Conservation (phyloP, 2,888 invertebrate species). For the Dendrolimus houi region DNA sequence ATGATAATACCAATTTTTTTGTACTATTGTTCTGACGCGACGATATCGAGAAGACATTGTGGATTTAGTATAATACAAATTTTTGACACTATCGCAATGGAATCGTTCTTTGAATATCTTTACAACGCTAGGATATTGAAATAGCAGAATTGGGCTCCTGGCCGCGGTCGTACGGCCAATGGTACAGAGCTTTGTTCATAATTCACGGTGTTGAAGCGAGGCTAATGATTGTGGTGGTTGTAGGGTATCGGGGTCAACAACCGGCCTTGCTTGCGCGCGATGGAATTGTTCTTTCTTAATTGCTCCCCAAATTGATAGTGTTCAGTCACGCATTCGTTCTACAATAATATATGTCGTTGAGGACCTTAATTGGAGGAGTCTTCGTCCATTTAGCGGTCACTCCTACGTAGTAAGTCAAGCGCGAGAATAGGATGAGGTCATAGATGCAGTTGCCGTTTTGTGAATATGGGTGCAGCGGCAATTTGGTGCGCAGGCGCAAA, state of each 20-base stretch:
- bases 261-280: conserved; percentile 52
- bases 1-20: too few species aligned
- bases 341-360: conserved; percentile 15
- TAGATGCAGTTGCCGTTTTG: conserved; percentile 46
- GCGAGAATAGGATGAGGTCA: conserved; percentile 42
- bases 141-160: too few species aligned
- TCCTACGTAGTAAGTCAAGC: conserved; percentile 21
- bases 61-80: too few species aligned
- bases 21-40: too few species aligned
- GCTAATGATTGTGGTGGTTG: conserved; percentile 32
- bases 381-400: conserved; percentile 31
- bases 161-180: too few species aligned
- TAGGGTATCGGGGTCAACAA: conserved; percentile 32
- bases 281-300: conserved; percentile 47
- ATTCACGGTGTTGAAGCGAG: conserved; percentile 28
- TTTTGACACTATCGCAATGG: too few species aligned
- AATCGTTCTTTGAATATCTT: too few species aligned
- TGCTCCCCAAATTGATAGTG: conserved; percentile 47
- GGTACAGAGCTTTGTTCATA: conserved; percentile 20
- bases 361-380: conserved; percentile 18
- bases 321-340: conserved; percentile 44
- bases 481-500: conserved; percentile 43
- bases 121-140: too few species aligned
- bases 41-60: too few species aligned
- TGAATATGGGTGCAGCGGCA: conserved; percentile 23